Evolutionary conservation across 2,888 invertebrate species (phyloP), one percentile per base, ranked within the genome.

Genomic region (Troglohyphantes excavatus): DNA sequence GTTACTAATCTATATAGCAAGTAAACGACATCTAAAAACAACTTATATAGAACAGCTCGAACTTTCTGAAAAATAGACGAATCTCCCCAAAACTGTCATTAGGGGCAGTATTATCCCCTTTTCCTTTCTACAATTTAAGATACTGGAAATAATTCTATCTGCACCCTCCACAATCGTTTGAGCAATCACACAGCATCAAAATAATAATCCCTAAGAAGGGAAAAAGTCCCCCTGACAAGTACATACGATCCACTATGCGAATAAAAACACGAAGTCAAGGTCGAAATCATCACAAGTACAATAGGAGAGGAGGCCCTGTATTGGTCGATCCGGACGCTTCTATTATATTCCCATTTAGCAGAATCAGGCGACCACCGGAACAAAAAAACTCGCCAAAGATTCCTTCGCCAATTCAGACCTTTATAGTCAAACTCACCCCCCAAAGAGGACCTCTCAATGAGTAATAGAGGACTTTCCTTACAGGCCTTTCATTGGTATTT

Each of bases 331-430:
- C 27, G 63, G 79, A 43, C 27, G 53, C n/a, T 46, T 46, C 79
- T 43, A 65, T 68, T 68, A 61, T 76, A 23, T 26, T 19, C 67
- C 79, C 53, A 65, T 79, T 39, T 67, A 33, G 5, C 23, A 68
- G 46, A 67, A 79, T 79, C 79, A 67, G 65, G 29, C 67, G 63
- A 79, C 79, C 65, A 65, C 39, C 46, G 67, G 79, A 46, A 79
- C 46, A 79, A 68, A 79, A 79, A 46, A 67, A 43, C 67, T 43
- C 27, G 33, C 46, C 53, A 65, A n/a, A 78, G 43, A 63, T 70
- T 81, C 70, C 27, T 29, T 29, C 39, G 7, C 46, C 70, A 65
- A 65, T 79, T 79, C 27, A 9, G 7, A 61, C 67, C n/a, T 21
- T 81, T 67, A 21, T 63, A 63, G 33, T 43, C 33, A 29, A n/a